Evolutionary conservation across 2,113 vertebrate genomes (phyloP), one percentile per base, ranked within the genome.

Genomic region (Lethenteron reissneri): DNA sequence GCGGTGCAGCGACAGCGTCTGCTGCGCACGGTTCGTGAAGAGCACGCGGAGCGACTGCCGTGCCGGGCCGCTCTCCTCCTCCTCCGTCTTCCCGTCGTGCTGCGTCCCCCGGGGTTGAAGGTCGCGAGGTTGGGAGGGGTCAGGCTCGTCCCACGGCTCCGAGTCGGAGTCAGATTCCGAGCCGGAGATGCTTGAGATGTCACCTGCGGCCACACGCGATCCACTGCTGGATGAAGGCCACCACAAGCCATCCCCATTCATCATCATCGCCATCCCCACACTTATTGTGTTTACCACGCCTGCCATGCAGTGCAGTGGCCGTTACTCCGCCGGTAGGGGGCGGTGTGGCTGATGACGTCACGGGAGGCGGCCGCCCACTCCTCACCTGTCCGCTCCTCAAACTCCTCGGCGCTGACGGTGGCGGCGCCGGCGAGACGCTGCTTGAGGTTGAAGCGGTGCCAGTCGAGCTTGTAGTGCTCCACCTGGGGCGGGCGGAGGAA

Each of bases 371-470:
- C 0, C 0, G 10, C 70, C n/a, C 74, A 76, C 73, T 88, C 88
- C 88, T 56, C 68, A 8, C 76, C 71, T 0, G 82, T 88, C 76
- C 84, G 88, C 74, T 76, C 84, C 81, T 99, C 90, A 80, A 99
- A 99, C 72, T 83, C 85, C 71, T 88, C 83, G 10, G 78, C 81
- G 0, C 86, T 81, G 69, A 89, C 76, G 0, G 80, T 56, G 2
- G 2, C 76, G 70, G 74, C 76, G 58, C 86, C 82, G 17, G 76
- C 75, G 7, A 96, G 83, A 69, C 84, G 85, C 56, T 85, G 88
- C 77, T 85, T 92, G 76, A 99, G 79, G 79, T 99, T 99, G 75
- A 95, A 96, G 11, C 87, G 87, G 77, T 99, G 94, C 92, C 89
- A 96, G 76, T 99, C 92, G 0, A 92, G 83, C 56, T 84, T 90